phyloP scores from a whole-genome alignment of 1,140 invertebrate genomes.

The Leptonema lineaticorne region DNA sequence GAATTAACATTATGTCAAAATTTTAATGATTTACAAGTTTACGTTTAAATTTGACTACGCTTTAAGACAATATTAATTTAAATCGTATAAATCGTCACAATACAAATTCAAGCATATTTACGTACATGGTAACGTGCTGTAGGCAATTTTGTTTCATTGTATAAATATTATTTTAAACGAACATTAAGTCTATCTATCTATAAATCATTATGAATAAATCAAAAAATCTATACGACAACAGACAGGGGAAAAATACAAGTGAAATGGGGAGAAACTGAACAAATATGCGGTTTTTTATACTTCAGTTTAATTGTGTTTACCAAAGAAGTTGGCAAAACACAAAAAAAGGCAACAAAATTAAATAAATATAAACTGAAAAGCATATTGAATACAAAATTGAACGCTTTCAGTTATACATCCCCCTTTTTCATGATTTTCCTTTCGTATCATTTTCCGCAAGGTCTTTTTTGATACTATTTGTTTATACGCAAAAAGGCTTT shows the following conservation, averaged over 20 bases:
- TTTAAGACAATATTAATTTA: too few species aligned
- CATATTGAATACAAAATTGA: conserved; percentile 6
- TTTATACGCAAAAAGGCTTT: background rate
- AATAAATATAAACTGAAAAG: too few species aligned
- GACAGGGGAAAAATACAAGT: background rate
- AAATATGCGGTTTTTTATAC: conserved; percentile 12
- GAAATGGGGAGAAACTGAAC: background rate
- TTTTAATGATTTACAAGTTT: too few species aligned
- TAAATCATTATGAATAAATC: conserved; percentile 2
- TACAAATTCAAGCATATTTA: too few species aligned
- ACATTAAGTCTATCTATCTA: background rate
- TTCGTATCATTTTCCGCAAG: conserved; percentile 4
- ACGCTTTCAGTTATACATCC: conserved; percentile 1
- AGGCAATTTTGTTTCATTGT: background rate
- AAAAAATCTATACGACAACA: background rate
- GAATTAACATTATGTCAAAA: too few species aligned
- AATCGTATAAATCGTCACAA: too few species aligned
- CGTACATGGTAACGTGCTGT: background rate
- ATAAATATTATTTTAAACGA: background rate
- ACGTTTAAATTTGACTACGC: too few species aligned
- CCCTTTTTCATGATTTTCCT: background rate
- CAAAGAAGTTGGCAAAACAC: background rate
- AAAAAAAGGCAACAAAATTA: too few species aligned
- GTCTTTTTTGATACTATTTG: conserved; percentile 9
- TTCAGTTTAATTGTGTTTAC: conserved; percentile 22